Evolutionary conservation across 2,113 vertebrate genomes (phyloP), one percentile per base, ranked within the genome.

Genomic region (Pollachius pollachius): DNA sequence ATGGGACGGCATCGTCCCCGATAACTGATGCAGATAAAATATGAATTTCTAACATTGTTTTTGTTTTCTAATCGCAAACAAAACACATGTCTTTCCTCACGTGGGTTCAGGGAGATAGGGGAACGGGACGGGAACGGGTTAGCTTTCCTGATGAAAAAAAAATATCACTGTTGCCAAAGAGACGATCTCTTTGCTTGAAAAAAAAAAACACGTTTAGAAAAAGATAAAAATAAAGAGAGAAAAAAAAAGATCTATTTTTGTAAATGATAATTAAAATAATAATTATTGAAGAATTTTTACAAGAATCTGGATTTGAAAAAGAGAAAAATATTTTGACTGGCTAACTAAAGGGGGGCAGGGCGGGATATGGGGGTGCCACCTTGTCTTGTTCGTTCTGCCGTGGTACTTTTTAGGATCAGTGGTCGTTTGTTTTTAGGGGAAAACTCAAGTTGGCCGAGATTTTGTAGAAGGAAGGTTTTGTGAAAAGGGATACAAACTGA

Each of bases 241-340:
- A 95, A 97, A 97, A 97, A 97, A 95, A 97, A 97, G 94, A 98
- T 98, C 97, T 98, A 99, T 98, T 98, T 99, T 98, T 99, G 98
- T 99, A 99, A 98, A 97, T 97, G 97, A 92, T 92, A 81, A 93
- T 92, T 93, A 91, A 93, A 92, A 92, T 87, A 92, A 92, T 88
- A 90, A 93, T 85, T 94, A 94, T 92, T 97, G 96, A 97, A 97
- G 96, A 98, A 99, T 98, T 99, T 99, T 98, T 99, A 99, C 97
- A 97, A 95, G 96, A 98, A 98, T 97, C 97, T 98, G 97, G 97
- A 99, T 99, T 99, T 98, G 97, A 98, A 96, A 98, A 99, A 93
- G 95, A 93, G 90, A 94, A 95, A 97, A 97, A 98, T 99, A 99
- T 99, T 99, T 99, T 98, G 97, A 98, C 97, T 98, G 97, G 96